Base-by-base conservation (phyloP, 2,113 vertebrate genomes). In the Cervus canadensis region DNA sequence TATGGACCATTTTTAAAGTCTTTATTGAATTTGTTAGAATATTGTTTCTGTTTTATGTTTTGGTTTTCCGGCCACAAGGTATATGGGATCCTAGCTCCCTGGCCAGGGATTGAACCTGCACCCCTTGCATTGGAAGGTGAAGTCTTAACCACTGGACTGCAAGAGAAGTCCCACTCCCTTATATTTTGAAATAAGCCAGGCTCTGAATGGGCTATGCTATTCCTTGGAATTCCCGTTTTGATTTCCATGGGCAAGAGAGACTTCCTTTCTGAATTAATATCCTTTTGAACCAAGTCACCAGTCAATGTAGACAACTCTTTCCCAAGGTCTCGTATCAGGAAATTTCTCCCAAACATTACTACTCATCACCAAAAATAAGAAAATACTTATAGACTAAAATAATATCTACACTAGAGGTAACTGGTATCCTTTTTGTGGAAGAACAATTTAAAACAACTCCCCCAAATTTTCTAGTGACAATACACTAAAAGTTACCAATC, bases 21-120 rank as follows among this genome's bases (percentile, higher is more conserved):
- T 76, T 76, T 43, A 43, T 76, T 76, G 40, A 43, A 76, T 26
- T 76, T 76, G 23, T 26, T 76, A 76, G 11, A 43, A 76, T 76
- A 76, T 26, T 14, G 36, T 43, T 43, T 43, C 40, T 76, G 23
- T 43, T 40, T 43, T 76, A 76, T 43, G 71, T 43, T 76, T 76
- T 43, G 6, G 23, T 25, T 43, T 26, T 76, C 12, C 0, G 0
- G 1, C 12, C 1, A 0, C 71, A 43, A 43, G 36, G 71, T 23
- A 43, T 76, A 43, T 26, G 12, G 71, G 23, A 43, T 76, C 71
- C 23, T 26, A 76, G 36, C 36, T 43, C 12, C 23, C 36, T 76
- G 71, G 5, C 40, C 71, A 76, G 71, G 71, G 6, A 76, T 14
- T 26, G 23, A 26, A 43, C 23, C 23, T 26, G 40, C 6, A 14